These are phyloP conservation scores for Falco naumanni DNA, from an alignment of 2,797 vertebrate species.

Conservation along the genomic window DNA sequence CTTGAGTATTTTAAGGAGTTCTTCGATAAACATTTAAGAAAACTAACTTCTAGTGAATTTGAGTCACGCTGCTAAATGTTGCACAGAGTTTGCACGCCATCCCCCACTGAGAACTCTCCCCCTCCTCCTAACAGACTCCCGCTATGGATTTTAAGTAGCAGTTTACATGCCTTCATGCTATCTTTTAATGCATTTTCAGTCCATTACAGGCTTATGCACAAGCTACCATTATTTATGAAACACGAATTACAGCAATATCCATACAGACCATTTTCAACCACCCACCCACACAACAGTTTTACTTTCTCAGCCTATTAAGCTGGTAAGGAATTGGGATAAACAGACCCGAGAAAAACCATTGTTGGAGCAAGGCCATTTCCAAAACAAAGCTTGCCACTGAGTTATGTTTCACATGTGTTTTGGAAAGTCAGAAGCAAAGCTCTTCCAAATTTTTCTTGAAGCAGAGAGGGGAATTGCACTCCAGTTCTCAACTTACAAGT, in stretches of 20 bases:
- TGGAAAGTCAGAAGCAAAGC: conserved; percentile 40
- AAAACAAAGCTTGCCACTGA: conserved; percentile 65
- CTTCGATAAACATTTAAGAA: background rate
- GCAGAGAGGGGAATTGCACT: background rate
- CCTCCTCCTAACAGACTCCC: background rate
- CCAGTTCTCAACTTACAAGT: background rate
- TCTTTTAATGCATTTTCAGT: background rate
- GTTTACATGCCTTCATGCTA: background rate
- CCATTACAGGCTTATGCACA: conserved; percentile 18
- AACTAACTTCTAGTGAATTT: background rate
- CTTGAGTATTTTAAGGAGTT: background rate
- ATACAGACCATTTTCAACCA: conserved; percentile 31
- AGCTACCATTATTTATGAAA: conserved; percentile 13
- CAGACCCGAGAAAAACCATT: conserved; percentile 40
- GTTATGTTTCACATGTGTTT: conserved; percentile 59
- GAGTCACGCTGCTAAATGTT: accelerated
- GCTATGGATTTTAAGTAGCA: background rate
- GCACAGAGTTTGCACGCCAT: background rate
- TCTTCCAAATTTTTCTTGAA: conserved; percentile 33
- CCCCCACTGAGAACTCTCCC: background rate
- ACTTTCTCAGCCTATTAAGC: conserved; percentile 54
- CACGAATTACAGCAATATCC: conserved; percentile 28
- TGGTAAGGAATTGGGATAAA: conserved; percentile 42
- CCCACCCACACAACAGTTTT: conserved; percentile 16
- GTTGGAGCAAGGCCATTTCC: background rate